phyloP scores from a whole-genome alignment of 2,797 vertebrate species.

The Sparidentex hasta region DNA sequence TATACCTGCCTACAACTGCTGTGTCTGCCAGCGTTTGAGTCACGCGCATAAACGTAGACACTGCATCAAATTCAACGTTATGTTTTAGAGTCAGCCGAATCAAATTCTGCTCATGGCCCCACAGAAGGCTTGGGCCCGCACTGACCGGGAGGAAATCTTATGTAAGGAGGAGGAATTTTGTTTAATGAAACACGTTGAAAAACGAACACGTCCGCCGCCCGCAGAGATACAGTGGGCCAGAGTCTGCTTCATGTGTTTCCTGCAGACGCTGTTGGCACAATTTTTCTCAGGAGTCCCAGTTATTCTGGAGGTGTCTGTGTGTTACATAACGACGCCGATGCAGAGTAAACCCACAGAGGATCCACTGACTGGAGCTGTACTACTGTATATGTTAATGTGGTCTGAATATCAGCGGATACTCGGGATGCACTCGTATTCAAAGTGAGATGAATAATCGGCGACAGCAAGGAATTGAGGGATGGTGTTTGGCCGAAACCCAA shows the following conservation, averaged over 20 bases:
- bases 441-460: background rate
- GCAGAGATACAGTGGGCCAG: constrained; percentile 11
- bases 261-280: constrained; percentile 33
- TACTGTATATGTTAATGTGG: constrained; percentile 28
- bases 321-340: constrained; percentile 63
- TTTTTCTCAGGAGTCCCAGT: constrained; percentile 43
- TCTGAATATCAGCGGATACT: constrained; percentile 19
- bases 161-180: background rate
- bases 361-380: constrained; percentile 22
- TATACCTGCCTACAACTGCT: too few relatives aligned
- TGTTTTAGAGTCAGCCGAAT: too few relatives aligned
- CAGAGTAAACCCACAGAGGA: constrained; percentile 36
- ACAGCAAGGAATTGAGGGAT: background rate
- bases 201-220: background rate
- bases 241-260: constrained; percentile 8
- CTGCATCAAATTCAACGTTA: too few relatives aligned
- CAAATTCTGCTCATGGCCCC: too few relatives aligned
- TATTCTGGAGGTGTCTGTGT: constrained; percentile 24
- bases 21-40: too few relatives aligned
- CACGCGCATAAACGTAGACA: too few relatives aligned
- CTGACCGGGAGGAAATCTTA: background rate
- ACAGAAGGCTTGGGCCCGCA: too few relatives aligned
- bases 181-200: too few relatives aligned
- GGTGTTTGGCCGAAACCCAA: too few relatives aligned
- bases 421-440: background rate